phyloP scores from a whole-genome alignment of 2,888 invertebrate species.

The Campoplex nolae region DNA sequence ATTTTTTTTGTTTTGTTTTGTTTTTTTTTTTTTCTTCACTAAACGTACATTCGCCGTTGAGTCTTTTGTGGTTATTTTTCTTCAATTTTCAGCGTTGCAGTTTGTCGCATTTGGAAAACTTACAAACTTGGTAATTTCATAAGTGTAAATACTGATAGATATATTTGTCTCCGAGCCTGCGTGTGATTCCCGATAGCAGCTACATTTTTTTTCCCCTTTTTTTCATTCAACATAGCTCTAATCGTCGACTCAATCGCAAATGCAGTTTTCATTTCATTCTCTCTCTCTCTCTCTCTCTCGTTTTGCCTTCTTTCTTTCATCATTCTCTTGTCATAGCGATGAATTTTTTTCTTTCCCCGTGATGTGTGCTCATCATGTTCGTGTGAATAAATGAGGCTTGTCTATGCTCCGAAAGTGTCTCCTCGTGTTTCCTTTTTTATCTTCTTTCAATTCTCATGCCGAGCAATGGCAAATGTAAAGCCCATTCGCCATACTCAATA shows the following conservation, averaged over 20 bases:
- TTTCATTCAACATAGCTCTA: slow-evolving; percentile 69
- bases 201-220: slow-evolving; percentile 35
- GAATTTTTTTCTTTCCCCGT: neutral
- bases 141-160: slow-evolving; percentile 82
- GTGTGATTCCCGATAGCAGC: slow-evolving; percentile 40
- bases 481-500: slow-evolving; percentile 32
- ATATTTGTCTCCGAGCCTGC: slow-evolving; percentile 73
- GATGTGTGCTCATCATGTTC: neutral
- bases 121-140: slow-evolving; percentile 67
- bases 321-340: neutral
- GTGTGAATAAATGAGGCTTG: slow-evolving; percentile 27
- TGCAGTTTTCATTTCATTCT: slow-evolving; percentile 21
- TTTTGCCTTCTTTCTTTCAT: slow-evolving; percentile 11
- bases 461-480: slow-evolving; percentile 64
- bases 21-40: slow-evolving; percentile 6
- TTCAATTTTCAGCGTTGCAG: slow-evolving; percentile 25
- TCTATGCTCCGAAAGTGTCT: slow-evolving; percentile 14
- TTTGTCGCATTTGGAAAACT: slow-evolving; percentile 51
- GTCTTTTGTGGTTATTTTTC: slow-evolving; percentile 33
- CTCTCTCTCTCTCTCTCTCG: slow-evolving; percentile 39
- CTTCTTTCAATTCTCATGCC: slow-evolving; percentile 77
- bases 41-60: slow-evolving; percentile 20
- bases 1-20: neutral
- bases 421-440: slow-evolving; percentile 5
- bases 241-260: slow-evolving; percentile 49